These are phyloP conservation scores for Megastigmus dorsalis DNA, from an alignment of 2,888 invertebrate genomes.

Conservation along the genomic window DNA sequence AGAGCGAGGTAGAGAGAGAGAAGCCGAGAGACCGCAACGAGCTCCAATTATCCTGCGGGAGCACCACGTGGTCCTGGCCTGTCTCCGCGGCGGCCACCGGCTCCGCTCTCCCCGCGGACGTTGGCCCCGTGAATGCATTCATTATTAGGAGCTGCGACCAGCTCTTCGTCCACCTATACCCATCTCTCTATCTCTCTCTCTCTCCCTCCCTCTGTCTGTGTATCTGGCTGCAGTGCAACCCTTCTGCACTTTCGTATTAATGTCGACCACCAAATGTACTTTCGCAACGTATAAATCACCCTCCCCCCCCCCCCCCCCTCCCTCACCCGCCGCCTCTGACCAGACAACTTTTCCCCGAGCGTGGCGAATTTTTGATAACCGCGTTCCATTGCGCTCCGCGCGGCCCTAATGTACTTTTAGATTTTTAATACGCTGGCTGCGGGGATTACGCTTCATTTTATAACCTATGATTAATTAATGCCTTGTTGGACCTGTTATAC, in stretches of 20 bases:
- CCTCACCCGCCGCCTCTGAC: neutral
- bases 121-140: conserved; percentile 62
- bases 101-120: conserved; percentile 55
- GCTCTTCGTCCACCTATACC: too few species aligned
- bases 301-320: neutral
- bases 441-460: too few species aligned
- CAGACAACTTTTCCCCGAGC: neutral
- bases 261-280: conserved; percentile 44
- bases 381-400: too few species aligned
- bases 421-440: neutral
- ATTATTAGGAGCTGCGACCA: conserved; percentile 61
- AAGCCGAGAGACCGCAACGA: conserved; percentile 59
- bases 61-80: conserved; percentile 62
- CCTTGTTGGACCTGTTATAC: too few species aligned
- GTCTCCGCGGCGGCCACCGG: conserved; percentile 9
- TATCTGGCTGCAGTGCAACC: too few species aligned
- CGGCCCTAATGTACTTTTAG: too few species aligned
- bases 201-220: too few species aligned
- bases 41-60: conserved; percentile 70
- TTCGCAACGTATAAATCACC: conserved; percentile 43
- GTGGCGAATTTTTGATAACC: conserved; percentile 20
- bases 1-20: too few species aligned
- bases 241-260: conserved; percentile 46
- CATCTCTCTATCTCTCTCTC: too few species aligned
- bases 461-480: too few species aligned